Base-by-base conservation (phyloP, 1,140 invertebrate genomes). In the Rhyacophila brunnea region DNA sequence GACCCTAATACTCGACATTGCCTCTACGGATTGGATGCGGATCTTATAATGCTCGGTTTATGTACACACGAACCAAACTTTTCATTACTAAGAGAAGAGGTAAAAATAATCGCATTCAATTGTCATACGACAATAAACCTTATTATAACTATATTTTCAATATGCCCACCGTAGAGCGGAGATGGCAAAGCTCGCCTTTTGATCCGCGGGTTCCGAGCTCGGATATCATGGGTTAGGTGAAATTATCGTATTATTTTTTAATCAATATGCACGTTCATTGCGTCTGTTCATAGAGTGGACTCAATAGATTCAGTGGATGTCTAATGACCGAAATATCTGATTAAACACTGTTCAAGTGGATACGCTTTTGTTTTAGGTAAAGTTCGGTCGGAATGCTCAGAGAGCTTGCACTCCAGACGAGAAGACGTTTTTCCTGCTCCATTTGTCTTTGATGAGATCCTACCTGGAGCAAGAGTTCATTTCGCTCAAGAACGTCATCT, bases 31-130 rank as follows among this genome's bases (percentile, higher is more conserved):
- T 78, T 97, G 6, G 96, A 99, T 80, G 95, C 95, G 14, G 96
- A 99, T 83, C 80, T 99, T 48, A 95, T 98, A 58, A 96, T 98
- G 87, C 77, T 98, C 43, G 93, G 94, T 5, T 78, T 97, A 45
- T 93, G 93, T 67, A 90, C 91, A 3, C 95, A 98, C 75, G 95
- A 99, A 69, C 88, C 91, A n/a, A 88, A 96, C 75, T 96, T 98
- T 73, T 89, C 91, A 14, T 77, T 98, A 38, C 75, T 98, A 0
- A 81, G 95, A 62, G 95, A 98, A 80, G 93, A 97, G 82, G 90
- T 95, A 5, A n/a, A n/a, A n/a, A n/a, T n/a, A n/a, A n/a, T n/a
- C n/a, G n/a, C n/a, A n/a, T n/a, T n/a, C n/a, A n/a, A n/a, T n/a
- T n/a, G n/a, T n/a, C n/a, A n/a, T n/a, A n/a, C n/a, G n/a, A n/a